Conservation (phyloP, 2,888 invertebrate species). For the Branchinecta sandiegonensis region DNA sequence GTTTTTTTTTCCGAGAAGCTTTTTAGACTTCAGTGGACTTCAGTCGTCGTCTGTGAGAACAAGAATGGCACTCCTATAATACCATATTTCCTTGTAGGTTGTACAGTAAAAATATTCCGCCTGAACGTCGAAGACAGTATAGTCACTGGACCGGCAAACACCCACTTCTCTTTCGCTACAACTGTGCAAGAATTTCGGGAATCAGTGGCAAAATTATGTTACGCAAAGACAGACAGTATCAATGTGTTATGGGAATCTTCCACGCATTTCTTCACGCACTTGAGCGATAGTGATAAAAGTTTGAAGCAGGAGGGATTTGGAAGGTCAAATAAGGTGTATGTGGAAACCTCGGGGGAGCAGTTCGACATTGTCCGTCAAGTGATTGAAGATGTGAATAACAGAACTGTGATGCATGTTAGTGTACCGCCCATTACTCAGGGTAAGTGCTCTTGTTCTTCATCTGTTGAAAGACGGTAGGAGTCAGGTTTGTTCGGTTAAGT, state of each 20-base stretch:
- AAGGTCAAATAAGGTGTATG: constrained; percentile 6
- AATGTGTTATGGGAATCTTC: constrained; percentile 7
- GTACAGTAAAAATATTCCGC: constrained; percentile 22
- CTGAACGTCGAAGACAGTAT: neutral
- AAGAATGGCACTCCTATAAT: no score
- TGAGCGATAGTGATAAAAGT: constrained; percentile 4
- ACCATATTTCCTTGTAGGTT: constrained; percentile 12
- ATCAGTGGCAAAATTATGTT: neutral
- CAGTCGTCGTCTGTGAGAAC: no score
- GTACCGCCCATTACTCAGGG: neutral
- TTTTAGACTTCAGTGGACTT: no score
- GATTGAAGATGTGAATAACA: constrained; percentile 8
- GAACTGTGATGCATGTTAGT: constrained; percentile 7
- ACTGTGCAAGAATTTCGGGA: neutral
- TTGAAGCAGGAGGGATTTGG: constrained; percentile 1
- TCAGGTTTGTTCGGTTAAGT: no score
- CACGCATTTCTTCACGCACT: neutral
- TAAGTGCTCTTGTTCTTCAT: neutral
- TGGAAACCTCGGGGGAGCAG: neutral
- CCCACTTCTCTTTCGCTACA: neutral
- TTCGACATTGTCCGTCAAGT: neutral
- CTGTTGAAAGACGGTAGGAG: neutral
- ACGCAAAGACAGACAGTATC: neutral
- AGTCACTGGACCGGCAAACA: neutral
- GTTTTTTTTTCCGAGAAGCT: no score